These are phyloP conservation scores for Apoda limacodes DNA, from an alignment of 2,888 invertebrate genomes.

Conservation along the genomic window DNA sequence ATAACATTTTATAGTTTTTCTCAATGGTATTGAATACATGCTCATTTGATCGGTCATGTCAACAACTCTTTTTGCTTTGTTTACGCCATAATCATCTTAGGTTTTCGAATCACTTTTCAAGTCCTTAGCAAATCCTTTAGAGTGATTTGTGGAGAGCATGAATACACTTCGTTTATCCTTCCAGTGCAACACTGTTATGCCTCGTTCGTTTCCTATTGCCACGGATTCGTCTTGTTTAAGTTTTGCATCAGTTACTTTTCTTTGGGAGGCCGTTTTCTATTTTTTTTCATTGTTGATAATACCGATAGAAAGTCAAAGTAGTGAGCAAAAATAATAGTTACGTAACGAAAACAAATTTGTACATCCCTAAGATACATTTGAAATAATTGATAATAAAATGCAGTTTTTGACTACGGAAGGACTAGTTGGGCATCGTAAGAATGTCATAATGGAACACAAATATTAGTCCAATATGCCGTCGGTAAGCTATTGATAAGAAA, in stretches of 20 bases:
- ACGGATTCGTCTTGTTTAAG: constrained; percentile 8
- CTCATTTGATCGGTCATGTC: too few relatives aligned
- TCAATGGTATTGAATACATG: constrained; percentile 1
- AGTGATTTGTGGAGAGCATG: constrained; percentile 18
- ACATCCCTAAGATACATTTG: too few relatives aligned
- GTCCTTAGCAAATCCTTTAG: constrained; percentile 5
- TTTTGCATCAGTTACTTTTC: constrained; percentile 8
- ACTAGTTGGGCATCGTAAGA: too few relatives aligned
- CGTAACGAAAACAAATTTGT: too few relatives aligned
- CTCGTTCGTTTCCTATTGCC: constrained; percentile 11
- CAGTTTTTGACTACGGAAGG: too few relatives aligned
- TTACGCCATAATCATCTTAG: constrained; percentile 16
- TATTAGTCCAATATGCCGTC: too few relatives aligned
- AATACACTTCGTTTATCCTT: constrained; percentile 24
- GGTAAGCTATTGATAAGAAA: too few relatives aligned
- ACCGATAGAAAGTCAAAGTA: too few relatives aligned
- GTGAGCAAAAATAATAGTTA: too few relatives aligned
- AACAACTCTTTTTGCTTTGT: constrained; percentile 14
- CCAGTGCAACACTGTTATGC: constrained; percentile 14
- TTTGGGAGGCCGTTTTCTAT: constrained; percentile 12
- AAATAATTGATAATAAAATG: too few relatives aligned
- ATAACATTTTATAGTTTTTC: constrained; percentile 6
- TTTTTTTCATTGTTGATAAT: constrained; percentile 8
- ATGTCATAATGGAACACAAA: too few relatives aligned
- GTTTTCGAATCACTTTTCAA: too few relatives aligned